Percentiles rank a stretch among this genome's conserved stretches.
Evolutionary conservation across 2,113 vertebrate genomes (phyloP).

Genomic region (Rousettus leschenaultii): DNA sequence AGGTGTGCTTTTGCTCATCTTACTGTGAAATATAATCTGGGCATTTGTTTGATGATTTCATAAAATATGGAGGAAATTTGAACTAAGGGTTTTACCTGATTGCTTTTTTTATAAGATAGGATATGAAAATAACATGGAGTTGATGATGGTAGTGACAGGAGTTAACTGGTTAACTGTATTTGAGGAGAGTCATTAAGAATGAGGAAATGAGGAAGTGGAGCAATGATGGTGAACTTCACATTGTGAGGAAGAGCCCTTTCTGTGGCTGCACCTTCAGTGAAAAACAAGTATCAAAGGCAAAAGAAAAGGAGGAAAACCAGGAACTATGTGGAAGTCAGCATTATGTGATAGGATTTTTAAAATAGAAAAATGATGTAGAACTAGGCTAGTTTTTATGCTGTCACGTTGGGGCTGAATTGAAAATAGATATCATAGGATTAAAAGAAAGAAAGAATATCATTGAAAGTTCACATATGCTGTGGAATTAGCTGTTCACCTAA

Average conservation of each 20-base stretch:
- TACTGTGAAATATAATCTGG: constrained; percentile 77
- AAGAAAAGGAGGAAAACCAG: neutral
- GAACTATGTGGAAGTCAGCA: neutral
- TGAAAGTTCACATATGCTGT: neutral
- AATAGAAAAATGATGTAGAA: neutral
- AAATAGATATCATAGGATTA: neutral
- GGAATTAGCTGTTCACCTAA: neutral
- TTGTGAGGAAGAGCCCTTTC: neutral
- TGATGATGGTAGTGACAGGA: neutral
- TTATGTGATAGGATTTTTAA: neutral
- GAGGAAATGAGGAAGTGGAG: neutral
- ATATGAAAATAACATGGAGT: constrained; percentile 15
- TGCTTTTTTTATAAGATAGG: constrained; percentile 62
- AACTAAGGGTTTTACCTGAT: constrained; percentile 72
- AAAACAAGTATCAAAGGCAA: neutral
- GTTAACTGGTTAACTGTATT: neutral
- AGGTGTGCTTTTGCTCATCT: constrained; percentile 70
- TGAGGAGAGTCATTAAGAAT: neutral
- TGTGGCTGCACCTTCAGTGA: neutral
- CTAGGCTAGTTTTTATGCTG: neutral
- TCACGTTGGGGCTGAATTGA: neutral
- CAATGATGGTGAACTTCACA: neutral
- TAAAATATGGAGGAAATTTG: constrained; percentile 76
- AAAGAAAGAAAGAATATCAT: neutral
- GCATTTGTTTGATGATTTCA: constrained; percentile 75